Evolutionary conservation across 2,113 vertebrate species (phyloP).

Genomic region (Turdus rufiventris): DNA sequence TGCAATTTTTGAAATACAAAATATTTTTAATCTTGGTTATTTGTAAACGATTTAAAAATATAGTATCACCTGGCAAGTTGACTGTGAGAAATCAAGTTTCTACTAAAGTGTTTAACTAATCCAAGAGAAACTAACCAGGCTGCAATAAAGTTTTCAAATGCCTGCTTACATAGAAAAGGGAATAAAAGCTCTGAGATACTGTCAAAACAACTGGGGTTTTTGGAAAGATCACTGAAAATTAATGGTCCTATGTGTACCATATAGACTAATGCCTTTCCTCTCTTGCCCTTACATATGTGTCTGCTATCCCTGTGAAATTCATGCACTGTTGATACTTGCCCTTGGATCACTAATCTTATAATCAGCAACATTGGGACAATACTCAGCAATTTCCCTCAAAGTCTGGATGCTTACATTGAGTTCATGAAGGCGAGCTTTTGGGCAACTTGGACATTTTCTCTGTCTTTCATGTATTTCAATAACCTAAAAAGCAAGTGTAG

Average conservation of each 20-base stretch:
- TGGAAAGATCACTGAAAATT: background rate
- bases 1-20: background rate
- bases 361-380: background rate
- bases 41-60: background rate
- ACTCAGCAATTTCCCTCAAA: background rate
- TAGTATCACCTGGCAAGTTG: background rate
- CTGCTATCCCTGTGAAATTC: background rate
- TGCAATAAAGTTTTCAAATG: background rate
- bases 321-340: background rate
- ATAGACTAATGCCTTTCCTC: background rate
- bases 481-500: background rate
- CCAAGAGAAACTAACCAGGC: background rate
- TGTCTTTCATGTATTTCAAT: background rate
- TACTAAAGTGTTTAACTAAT: background rate
- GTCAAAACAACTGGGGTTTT: accelerated
- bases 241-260: background rate
- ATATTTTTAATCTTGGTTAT: background rate
- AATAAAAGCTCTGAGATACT: background rate
- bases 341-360: background rate
- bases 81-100: background rate
- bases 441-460: background rate
- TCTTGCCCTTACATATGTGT: background rate
- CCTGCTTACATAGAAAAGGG: background rate
- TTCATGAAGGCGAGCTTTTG: background rate
- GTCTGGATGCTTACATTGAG: background rate